Evolutionary conservation across 2,888 invertebrate species (phyloP).

Genomic region (Mallateleia sp.): DNA sequence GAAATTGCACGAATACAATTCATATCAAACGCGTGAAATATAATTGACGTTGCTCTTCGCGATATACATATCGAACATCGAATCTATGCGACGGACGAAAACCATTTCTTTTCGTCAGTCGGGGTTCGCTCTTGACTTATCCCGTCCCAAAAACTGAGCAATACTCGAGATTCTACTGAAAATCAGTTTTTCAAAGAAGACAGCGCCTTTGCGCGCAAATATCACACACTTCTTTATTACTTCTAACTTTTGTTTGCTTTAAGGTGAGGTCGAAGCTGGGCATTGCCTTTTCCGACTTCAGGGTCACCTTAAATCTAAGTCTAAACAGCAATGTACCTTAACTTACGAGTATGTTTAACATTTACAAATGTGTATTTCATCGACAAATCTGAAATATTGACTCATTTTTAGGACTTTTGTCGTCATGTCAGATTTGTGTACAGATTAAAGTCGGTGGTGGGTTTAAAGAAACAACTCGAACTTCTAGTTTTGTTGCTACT

Average conservation of each 20-base stretch:
- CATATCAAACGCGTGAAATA: constrained; percentile 83
- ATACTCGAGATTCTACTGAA: constrained; percentile 50
- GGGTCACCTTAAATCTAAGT: constrained; percentile 17
- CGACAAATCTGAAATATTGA: constrained; percentile 46
- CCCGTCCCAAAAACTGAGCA: constrained; percentile 53
- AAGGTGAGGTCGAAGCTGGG: not conserved
- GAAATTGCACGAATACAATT: constrained; percentile 86
- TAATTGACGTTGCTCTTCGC: constrained; percentile 85
- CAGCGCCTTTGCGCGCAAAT: constrained; percentile 19
- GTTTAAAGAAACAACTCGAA: constrained; percentile 46
- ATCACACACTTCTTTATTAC: constrained; percentile 32
- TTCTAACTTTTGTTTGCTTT: not conserved
- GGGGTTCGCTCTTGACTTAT: too few species aligned
- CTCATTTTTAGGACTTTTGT: constrained; percentile 42
- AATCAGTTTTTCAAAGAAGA: constrained; percentile 1
- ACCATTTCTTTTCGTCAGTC: constrained; percentile 24
- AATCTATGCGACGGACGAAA: constrained; percentile 37
- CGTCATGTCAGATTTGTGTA: constrained; percentile 32
- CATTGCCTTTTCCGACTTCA: too few species aligned
- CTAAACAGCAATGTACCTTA: constrained; percentile 29
- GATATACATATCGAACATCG: constrained; percentile 70
- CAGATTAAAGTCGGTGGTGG: not conserved
- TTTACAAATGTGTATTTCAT: constrained; percentile 10
- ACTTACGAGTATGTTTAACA: constrained; percentile 16
- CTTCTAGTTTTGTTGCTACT: too few species aligned